phyloP scores from a whole-genome alignment of 2,113 vertebrate species.

The Galbula dea region DNA sequence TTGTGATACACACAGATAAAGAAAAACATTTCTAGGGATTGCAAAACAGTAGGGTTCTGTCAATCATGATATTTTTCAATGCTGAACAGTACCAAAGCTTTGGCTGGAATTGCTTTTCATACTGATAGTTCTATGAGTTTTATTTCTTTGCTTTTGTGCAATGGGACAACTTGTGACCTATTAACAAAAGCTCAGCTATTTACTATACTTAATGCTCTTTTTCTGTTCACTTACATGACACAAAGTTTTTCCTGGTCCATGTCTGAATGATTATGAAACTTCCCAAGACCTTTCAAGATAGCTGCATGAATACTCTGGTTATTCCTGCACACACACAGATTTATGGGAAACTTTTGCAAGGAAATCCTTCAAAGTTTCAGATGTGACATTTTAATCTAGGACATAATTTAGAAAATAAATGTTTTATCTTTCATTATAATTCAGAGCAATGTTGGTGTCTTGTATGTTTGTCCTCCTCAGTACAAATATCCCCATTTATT shows the following conservation, averaged over 20 bases:
- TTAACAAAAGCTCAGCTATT: not conserved
- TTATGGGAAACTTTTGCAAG: not conserved
- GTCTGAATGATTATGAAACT: not conserved
- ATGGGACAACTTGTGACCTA: not conserved
- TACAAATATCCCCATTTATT: not conserved
- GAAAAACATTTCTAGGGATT: constrained; percentile 39
- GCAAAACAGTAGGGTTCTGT: constrained; percentile 62
- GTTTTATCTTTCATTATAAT: not conserved
- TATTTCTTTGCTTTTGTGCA: not conserved
- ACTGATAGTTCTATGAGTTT: constrained; percentile 47
- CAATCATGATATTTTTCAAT: constrained; percentile 54
- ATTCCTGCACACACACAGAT: not conserved
- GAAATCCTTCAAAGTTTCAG: not conserved
- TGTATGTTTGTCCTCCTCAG: not conserved
- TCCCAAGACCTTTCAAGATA: not conserved
- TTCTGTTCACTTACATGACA: not conserved
- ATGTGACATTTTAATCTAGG: not conserved
- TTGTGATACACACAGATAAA: constrained; percentile 50
- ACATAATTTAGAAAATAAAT: not conserved
- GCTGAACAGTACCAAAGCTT: constrained; percentile 24
- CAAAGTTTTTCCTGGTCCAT: not conserved
- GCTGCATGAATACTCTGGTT: not conserved
- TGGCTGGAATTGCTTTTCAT: not conserved
- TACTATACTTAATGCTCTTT: not conserved
- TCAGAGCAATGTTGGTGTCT: not conserved